Evolutionary conservation across 1,140 invertebrate species (phyloP).

Genomic region (Penaeus chinensis): DNA sequence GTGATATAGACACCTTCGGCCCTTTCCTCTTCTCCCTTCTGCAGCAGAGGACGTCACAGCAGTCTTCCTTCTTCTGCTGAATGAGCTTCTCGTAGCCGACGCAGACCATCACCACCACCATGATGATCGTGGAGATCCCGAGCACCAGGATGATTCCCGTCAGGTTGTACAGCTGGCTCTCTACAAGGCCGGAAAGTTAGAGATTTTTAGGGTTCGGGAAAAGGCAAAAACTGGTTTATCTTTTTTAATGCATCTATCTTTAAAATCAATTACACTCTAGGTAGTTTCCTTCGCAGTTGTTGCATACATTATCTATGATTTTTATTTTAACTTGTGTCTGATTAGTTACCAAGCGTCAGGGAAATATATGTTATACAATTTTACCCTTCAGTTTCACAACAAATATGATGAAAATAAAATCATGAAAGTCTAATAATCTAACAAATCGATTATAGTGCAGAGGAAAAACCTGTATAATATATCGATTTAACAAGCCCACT

Average conservation of each 20-base stretch:
- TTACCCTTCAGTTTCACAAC: no score
- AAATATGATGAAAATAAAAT: no score
- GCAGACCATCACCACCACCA: slow-evolving; percentile 63
- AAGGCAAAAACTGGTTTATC: not conserved
- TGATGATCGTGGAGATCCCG: slow-evolving; percentile 63
- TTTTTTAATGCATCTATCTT: no score
- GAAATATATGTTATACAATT: no score
- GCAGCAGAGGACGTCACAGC: slow-evolving; percentile 52
- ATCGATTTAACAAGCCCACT: no score
- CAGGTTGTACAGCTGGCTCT: slow-evolving; percentile 59
- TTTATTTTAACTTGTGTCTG: not conserved
- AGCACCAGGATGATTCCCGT: slow-evolving; percentile 61
- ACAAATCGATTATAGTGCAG: no score
- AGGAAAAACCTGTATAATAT: no score
- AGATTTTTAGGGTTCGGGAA: not conserved
- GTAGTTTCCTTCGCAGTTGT: not conserved
- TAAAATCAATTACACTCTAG: not conserved
- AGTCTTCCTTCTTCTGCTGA: slow-evolving; percentile 58
- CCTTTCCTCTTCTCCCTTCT: slow-evolving; percentile 27
- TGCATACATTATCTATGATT: not conserved
- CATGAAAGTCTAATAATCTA: no score
- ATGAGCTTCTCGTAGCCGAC: slow-evolving; percentile 63
- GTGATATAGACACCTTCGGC: slow-evolving; percentile 53
- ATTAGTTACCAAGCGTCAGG: no score
- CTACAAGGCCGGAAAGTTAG: slow-evolving; percentile 19